Percentiles rank a stretch among this genome's conserved stretches.
Evolutionary conservation across 2,797 vertebrate species (phyloP).

Genomic region (Pygocentrus nattereri): DNA sequence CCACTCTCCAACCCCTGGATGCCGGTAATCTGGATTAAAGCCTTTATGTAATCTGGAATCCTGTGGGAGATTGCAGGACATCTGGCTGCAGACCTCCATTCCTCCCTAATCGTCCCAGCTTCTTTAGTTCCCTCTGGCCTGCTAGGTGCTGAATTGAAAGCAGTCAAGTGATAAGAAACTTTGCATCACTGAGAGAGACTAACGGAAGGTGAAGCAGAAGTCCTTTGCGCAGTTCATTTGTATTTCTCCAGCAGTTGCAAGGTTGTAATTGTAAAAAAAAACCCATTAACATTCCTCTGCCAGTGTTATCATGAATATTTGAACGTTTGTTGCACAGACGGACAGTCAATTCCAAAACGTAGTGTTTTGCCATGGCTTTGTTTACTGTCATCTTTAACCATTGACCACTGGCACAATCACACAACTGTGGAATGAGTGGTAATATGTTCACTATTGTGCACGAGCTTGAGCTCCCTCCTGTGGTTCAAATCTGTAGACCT

Average conservation of each 20-base stretch:
- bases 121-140: neutral
- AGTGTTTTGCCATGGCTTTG: neutral
- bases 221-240: neutral
- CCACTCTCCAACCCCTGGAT: slow-evolving; percentile 49
- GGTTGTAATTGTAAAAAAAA: neutral
- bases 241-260: neutral
- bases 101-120: slow-evolving; percentile 50
- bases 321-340: neutral
- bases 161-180: neutral
- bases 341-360: neutral
- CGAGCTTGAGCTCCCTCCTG: neutral
- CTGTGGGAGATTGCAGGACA: slow-evolving; percentile 83
- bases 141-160: neutral
- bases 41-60: slow-evolving; percentile 81
- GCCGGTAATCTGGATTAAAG: slow-evolving; percentile 79
- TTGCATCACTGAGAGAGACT: neutral
- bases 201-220: neutral
- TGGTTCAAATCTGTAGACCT: neutral
- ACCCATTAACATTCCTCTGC: neutral
- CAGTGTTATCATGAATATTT: neutral
- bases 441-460: neutral
- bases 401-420: neutral
- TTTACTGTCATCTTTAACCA: neutral
- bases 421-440: neutral
- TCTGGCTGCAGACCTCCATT: slow-evolving; percentile 76